Evolutionary conservation across 2,797 vertebrate genomes (phyloP).

Genomic region (Thalassophryne amazonica): DNA sequence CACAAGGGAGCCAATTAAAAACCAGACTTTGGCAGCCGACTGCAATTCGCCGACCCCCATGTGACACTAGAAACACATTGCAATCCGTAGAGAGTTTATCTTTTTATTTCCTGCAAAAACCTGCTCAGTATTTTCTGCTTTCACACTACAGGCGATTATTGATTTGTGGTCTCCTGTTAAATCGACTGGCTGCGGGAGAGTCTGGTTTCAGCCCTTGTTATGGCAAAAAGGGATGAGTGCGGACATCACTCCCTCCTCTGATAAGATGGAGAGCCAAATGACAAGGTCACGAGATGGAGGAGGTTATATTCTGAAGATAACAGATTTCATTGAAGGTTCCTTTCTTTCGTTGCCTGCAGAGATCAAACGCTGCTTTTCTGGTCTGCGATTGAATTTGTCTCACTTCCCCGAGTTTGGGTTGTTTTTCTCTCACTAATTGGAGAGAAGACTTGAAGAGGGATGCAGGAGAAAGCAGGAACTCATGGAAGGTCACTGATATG

Average conservation of each 20-base stretch:
- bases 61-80: slow-evolving; percentile 66
- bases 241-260: slow-evolving; percentile 57
- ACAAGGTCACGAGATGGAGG: slow-evolving; percentile 70
- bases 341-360: slow-evolving; percentile 37
- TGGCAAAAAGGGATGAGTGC: slow-evolving; percentile 48
- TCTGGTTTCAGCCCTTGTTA: slow-evolving; percentile 53
- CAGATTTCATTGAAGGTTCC: slow-evolving; percentile 40
- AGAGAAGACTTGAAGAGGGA: slow-evolving; percentile 53
- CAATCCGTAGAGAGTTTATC: slow-evolving; percentile 55
- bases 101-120: slow-evolving; percentile 51
- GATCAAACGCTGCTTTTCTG: slow-evolving; percentile 57
- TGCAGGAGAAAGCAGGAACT: slow-evolving; percentile 41
- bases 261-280: slow-evolving; percentile 59
- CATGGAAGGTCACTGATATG: slow-evolving; percentile 55
- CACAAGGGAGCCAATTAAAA: slow-evolving; percentile 83
- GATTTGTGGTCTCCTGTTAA: slow-evolving; percentile 65
- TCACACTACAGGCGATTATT: slow-evolving; percentile 52
- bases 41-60: slow-evolving; percentile 63
- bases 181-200: slow-evolving; percentile 55
- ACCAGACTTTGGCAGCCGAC: slow-evolving; percentile 67
- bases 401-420: slow-evolving; percentile 47
- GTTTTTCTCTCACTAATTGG: slow-evolving; percentile 77
- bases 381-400: slow-evolving; percentile 54
- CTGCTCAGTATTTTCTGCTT: slow-evolving; percentile 45
- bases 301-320: slow-evolving; percentile 62